Evolutionary conservation across 2,797 vertebrate genomes (phyloP).

Genomic region (Leptodactylus fallax): DNA sequence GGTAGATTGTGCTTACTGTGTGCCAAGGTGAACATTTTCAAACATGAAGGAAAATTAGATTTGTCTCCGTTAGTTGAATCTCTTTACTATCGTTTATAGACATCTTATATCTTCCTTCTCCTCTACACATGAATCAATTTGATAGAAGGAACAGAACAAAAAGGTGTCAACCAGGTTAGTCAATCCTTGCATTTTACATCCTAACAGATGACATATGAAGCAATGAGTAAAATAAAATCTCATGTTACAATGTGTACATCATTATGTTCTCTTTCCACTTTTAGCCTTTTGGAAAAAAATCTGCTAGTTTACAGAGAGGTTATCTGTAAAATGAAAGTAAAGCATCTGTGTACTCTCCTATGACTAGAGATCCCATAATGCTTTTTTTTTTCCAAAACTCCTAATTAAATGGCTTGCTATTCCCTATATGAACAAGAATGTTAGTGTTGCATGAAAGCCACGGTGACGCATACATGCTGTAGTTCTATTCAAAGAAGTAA

Average conservation of each 20-base stretch:
- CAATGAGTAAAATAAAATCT: conserved; percentile 50
- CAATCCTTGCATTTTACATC: background rate
- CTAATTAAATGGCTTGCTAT: conserved; percentile 46
- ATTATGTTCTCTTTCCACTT: conserved; percentile 63
- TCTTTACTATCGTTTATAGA: conserved; percentile 62
- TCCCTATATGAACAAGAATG: conserved; percentile 44
- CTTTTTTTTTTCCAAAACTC: conserved; percentile 37
- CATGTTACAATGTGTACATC: conserved; percentile 42
- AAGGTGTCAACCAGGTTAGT: conserved; percentile 42
- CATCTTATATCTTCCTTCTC: conserved; percentile 61
- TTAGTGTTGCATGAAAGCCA: conserved; percentile 33
- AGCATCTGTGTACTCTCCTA: conserved; percentile 41
- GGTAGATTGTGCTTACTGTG: conserved; percentile 58
- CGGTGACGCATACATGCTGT: conserved; percentile 35
- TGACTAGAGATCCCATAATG: conserved; percentile 42
- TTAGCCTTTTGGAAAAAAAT: conserved; percentile 32
- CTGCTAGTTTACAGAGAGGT: conserved; percentile 46
- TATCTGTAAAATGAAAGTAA: conserved; percentile 42
- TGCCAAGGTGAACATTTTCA: conserved; percentile 65
- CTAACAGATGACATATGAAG: background rate
- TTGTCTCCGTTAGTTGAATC: conserved; percentile 61
- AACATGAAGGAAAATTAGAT: conserved; percentile 66
- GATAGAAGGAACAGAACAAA: conserved; percentile 46
- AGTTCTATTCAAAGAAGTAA: conserved; percentile 23
- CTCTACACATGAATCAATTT: conserved; percentile 43